Evolutionary conservation across 1,140 invertebrate genomes (phyloP).

Genomic region (Odontomachus brunneus): DNA sequence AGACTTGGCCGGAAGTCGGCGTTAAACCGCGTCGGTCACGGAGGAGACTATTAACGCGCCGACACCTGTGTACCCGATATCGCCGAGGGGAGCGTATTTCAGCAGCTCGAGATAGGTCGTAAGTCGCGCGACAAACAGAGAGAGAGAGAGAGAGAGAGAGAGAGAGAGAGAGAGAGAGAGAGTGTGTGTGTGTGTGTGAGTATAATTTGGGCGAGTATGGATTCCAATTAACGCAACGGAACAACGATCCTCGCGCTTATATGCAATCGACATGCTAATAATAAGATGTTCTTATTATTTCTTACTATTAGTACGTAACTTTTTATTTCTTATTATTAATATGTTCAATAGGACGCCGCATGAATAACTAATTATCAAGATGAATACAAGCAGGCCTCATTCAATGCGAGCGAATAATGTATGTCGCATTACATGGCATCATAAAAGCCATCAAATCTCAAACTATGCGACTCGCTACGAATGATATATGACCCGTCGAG

Average conservation of each 20-base stretch:
- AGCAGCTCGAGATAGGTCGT: no score
- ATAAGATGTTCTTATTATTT: no score
- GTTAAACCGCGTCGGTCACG: conserved; percentile 25
- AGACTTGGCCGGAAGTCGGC: conserved; percentile 43
- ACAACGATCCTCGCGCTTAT: no score
- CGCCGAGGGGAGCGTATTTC: no score
- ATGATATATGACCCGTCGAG: conserved; percentile 8
- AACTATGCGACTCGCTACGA: neutral
- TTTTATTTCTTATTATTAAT: no score
- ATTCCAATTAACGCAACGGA: neutral
- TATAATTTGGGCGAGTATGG: neutral
- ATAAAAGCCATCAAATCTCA: conserved; percentile 28
- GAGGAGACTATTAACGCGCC: neutral
- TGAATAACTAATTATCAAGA: conserved; percentile 11
- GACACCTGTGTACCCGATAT: no score
- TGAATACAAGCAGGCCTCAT: conserved; percentile 9
- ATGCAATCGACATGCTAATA: no score
- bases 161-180: no score
- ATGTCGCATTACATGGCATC: neutral
- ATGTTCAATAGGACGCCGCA: neutral
- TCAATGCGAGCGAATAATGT: conserved; percentile 22
- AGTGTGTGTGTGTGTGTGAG: no score
- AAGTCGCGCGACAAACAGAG: no score
- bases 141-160: no score
- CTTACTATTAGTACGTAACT: no score